Conservation (phyloP, 2,113 vertebrate species). For the Azemiops feae region DNA sequence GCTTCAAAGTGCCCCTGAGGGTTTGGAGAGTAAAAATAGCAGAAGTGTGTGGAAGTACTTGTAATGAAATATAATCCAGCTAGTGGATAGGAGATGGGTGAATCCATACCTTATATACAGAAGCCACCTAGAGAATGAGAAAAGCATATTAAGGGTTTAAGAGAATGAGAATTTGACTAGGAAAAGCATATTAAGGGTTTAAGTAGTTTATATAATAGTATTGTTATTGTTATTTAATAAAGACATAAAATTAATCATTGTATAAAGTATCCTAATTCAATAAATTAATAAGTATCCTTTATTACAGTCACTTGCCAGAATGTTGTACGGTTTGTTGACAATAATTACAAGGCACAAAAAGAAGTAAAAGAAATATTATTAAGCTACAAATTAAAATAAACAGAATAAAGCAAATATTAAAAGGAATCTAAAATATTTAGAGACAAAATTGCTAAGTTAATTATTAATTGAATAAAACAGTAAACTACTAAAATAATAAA, state of each 20-base stretch:
- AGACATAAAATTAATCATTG: not conserved
- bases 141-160: not conserved
- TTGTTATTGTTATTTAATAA: not conserved
- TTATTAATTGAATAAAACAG: not conserved
- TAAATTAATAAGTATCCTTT: not conserved
- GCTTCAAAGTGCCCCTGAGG: not conserved
- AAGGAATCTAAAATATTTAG: not conserved
- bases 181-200: not conserved
- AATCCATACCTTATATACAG: not conserved
- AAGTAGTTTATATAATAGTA: not conserved
- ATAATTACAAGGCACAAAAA: not conserved
- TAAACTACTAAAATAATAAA: not conserved
- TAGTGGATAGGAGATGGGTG: not conserved
- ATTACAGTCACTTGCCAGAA: not conserved
- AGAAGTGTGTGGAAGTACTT: not conserved
- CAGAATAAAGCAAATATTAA: not conserved
- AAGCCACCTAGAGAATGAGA: not conserved
- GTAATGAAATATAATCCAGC: not conserved
- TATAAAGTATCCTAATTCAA: not conserved
- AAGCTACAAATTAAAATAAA: not conserved
- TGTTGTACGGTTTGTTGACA: not conserved
- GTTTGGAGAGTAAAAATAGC: not conserved
- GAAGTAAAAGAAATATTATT: not conserved
- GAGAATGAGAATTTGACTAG: not conserved
- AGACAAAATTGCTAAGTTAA: not conserved